phyloP scores from a whole-genome alignment of 2,888 invertebrate species.

The Apodemia zela region DNA sequence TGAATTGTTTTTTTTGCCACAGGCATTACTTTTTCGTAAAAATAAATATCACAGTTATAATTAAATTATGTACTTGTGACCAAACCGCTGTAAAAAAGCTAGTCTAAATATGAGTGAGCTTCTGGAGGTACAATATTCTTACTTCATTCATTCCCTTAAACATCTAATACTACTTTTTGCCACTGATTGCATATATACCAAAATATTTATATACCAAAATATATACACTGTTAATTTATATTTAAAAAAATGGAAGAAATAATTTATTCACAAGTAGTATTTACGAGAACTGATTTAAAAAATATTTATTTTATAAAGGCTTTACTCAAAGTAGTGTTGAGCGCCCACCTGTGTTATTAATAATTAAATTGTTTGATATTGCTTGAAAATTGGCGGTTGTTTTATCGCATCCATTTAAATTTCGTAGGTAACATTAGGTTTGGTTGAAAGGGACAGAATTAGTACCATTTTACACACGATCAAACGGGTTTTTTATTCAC shows the following conservation, averaged over 20 bases:
- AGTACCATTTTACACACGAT: too few relatives aligned
- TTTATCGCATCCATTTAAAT: too few relatives aligned
- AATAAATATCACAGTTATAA: constrained; percentile 80
- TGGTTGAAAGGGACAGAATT: too few relatives aligned
- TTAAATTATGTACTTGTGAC: constrained; percentile 75
- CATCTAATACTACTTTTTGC: constrained; percentile 34
- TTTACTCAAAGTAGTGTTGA: too few relatives aligned
- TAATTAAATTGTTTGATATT: too few relatives aligned
- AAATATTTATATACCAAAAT: constrained; percentile 19
- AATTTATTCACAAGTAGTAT: constrained; percentile 24
- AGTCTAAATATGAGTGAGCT: constrained; percentile 48
- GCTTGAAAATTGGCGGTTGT: too few relatives aligned
- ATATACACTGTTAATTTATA: background rate
- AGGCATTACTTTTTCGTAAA: constrained; percentile 63
- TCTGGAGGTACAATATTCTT: constrained; percentile 37
- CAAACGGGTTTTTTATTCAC: too few relatives aligned
- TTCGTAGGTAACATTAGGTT: too few relatives aligned
- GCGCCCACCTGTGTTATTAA: too few relatives aligned
- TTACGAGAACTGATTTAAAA: too few relatives aligned
- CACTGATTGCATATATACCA: constrained; percentile 47
- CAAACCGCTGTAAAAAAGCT: constrained; percentile 58
- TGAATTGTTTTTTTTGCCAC: constrained; percentile 65
- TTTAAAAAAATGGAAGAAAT: background rate
- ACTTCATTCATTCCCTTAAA: constrained; percentile 15
- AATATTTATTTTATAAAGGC: too few relatives aligned